A percentile compares a stretch with the other conserved stretches of the same genome.
Conservation (phyloP, 2,797 vertebrate genomes). For the Sebastes iracundus region DNA sequence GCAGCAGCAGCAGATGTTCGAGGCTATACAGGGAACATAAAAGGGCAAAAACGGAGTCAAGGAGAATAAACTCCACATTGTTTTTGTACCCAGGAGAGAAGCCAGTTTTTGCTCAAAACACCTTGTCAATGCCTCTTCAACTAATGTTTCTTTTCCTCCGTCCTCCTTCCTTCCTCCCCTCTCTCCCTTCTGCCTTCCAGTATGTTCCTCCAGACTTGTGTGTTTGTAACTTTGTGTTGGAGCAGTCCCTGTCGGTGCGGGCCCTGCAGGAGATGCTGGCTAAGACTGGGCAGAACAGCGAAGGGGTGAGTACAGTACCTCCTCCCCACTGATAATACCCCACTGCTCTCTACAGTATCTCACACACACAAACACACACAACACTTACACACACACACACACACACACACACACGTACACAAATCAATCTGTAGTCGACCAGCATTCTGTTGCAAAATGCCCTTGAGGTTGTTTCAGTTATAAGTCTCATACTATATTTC, state of each 20-base stretch:
- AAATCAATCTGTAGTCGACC: not conserved
- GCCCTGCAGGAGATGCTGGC: conserved; percentile 99
- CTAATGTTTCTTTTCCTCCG: not conserved
- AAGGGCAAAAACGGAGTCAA: not conserved
- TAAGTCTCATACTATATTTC: not conserved
- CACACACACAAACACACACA: not conserved
- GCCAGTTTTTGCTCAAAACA: not conserved
- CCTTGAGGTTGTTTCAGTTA: not conserved
- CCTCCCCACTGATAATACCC: not conserved
- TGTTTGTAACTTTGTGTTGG: conserved; percentile 96
- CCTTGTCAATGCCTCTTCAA: not conserved
- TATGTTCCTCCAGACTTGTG: conserved; percentile 97
- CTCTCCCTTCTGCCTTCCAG: conserved; percentile 72
- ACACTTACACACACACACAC: no score
- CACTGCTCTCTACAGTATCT: not conserved
- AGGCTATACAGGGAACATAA: not conserved
- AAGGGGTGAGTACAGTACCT: conserved; percentile 89
- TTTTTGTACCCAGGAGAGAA: not conserved
- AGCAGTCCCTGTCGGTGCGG: conserved; percentile 96
- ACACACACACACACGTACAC: not conserved
- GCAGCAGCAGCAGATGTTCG: not conserved
- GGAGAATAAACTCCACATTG: not conserved
- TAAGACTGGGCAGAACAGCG: conserved; percentile 86
- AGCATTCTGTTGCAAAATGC: not conserved
- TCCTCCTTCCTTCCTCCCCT: not conserved